phyloP scores from a whole-genome alignment of 2,888 invertebrate species.

The Boloria selene region DNA sequence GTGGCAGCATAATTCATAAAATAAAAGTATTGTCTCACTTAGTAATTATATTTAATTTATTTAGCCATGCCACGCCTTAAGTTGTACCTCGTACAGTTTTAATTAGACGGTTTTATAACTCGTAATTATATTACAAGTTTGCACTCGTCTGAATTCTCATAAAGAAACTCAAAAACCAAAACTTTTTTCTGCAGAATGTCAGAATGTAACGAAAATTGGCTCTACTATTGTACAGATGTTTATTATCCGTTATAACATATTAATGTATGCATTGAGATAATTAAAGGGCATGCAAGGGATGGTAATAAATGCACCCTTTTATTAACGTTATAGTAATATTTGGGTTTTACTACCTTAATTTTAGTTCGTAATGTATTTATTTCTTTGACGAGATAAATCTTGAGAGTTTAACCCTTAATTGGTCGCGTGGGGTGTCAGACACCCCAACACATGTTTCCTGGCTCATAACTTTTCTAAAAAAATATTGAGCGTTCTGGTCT shows the following conservation, averaged over 20 bases:
- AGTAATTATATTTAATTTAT: neutral
- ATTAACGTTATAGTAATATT: neutral
- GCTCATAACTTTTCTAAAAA: no score
- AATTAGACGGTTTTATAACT: neutral
- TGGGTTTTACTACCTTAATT: neutral
- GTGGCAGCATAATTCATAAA: slow-evolving; percentile 13
- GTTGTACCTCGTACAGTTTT: neutral
- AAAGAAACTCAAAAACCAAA: no score
- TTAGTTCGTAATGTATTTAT: neutral
- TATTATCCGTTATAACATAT: neutral
- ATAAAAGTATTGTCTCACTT: neutral
- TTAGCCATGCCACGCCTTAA: neutral
- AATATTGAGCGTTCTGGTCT: no score
- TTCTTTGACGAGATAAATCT: no score
- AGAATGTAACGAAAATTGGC: no score
- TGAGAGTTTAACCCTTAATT: no score
- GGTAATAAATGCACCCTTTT: slow-evolving; percentile 18
- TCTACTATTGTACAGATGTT: no score
- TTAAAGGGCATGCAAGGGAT: slow-evolving; percentile 12
- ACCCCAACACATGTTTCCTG: no score
- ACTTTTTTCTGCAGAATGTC: no score
- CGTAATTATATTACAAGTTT: neutral
- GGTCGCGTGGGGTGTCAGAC: no score
- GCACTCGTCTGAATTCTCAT: no score
- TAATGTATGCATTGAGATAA: slow-evolving; percentile 3